Base-by-base conservation (phyloP, 2,888 invertebrate species). In the Melanotus villosus region DNA sequence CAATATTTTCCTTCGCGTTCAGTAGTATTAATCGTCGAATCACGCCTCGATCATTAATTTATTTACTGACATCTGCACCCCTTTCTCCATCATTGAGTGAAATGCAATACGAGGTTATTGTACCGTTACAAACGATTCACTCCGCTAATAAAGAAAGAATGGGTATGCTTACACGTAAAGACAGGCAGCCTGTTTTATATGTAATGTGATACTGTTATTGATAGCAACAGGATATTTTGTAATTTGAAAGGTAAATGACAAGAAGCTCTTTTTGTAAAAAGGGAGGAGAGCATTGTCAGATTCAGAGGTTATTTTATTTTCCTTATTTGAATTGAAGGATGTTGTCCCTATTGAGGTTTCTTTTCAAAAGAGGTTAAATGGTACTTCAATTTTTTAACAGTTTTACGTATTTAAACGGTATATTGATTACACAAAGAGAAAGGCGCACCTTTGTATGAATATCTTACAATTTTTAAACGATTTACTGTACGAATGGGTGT, bases 31-130 rank as follows among this genome's bases (percentile, higher is more conserved):
- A 69, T 62, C 45, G 59, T 50, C 57, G 65, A 65, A 60, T 69
- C 65, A 69, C 59, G 64, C 64, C 65, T 45, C 58, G 50, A 69
- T 65, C 65, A 65, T 69, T 65, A 65, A 69, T 65, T 68, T 65
- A 60, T 65, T 65, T 65, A 69, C 69, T 57, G 69, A 60, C 69
- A 62, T 62, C 65, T 65, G 60, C 69, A 65, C 59, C 56, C 65
- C 47, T 65, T 69, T 65, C 59, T 54, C 57, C 58, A 65, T 65
- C 60, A 69, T 60, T 62, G 56, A 60, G 50, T 68, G 68, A 64
- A 68, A 68, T 68, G 68, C 64, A 68, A 68, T 68, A 68, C 64
- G 54, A 64, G 59, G 65, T 65, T 65, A 65, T 69, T 69, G 65
- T 65, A 62, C 65, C 62, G 60, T 69, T 47, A 56, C 47, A 65